Evolutionary conservation across 2,888 invertebrate genomes (phyloP), one percentile per base, ranked within the genome.

Genomic region (Eledone cirrhosa): DNA sequence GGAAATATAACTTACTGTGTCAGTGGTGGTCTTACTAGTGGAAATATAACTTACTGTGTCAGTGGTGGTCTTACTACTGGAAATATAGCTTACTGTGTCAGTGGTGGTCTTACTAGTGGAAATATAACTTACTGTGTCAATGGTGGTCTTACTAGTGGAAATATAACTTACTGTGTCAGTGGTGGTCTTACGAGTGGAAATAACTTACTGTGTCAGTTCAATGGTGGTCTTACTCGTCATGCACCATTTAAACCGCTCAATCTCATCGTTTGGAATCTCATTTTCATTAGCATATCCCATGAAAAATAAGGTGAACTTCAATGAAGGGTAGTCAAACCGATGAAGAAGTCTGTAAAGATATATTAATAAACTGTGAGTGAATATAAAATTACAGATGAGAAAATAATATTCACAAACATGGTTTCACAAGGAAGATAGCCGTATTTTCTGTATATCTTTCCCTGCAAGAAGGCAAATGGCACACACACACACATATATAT

Each of bases 51-150:
- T 93, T 91, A 97, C 97, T 98, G 96, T 13, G 98, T 98, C 67
- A 98, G 92, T 90, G 0, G 97, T 96, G 3, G 95, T 97, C 89
- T 95, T 96, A 84, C 95, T 94, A 84, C n/a, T n/a, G n/a, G n/a
- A n/a, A n/a, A n/a, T n/a, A n/a, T n/a, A n/a, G n/a, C 94, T 93
- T 91, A 97, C 97, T 98, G 96, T 13, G 98, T 98, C 67, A 98
- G 92, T 90, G 0, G 97, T 96, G 3, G 95, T 97, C 89, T 95
- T 96, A 84, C 95, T 94, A 0, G 93, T 93, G n/a, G n/a, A n/a
- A n/a, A n/a, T n/a, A n/a, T n/a, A n/a, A 84, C 94, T 93, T 91
- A 97, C 97, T 98, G 96, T 13, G 98, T 98, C 97, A 85, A 98
- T 90, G 0, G 97, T 96, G 3, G 95, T 97, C 89, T 95, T 96